A percentile compares a stretch with the other conserved stretches of the same genome.
Evolutionary conservation across 2,888 invertebrate species (phyloP).

Genomic region (Gryllus longicercus): DNA sequence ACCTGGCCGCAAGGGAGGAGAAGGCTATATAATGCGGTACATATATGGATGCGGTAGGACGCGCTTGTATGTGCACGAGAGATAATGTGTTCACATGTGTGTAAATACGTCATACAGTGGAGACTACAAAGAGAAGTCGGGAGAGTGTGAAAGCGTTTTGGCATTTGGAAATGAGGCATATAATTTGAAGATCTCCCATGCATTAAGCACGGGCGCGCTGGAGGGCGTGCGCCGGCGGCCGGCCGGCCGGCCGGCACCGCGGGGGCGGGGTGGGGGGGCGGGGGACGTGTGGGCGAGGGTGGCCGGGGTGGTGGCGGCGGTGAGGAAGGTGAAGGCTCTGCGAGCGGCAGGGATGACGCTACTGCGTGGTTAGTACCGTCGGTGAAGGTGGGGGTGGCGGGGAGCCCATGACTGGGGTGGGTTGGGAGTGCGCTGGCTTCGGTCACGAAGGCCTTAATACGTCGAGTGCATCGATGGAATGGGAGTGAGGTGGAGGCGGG

Average conservation of each 20-base stretch:
- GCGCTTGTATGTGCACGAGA: background rate
- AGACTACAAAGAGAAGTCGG: constrained; percentile 29
- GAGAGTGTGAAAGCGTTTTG: constrained; percentile 31
- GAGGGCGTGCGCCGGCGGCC: background rate
- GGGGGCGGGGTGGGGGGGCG: background rate
- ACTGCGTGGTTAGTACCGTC: no score
- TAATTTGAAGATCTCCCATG: constrained; percentile 23
- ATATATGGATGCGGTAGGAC: constrained; percentile 2
- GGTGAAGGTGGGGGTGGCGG: no score
- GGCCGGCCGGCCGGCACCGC: no score
- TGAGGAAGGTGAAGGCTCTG: no score
- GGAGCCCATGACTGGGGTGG: no score
- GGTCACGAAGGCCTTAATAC: no score
- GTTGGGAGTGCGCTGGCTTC: no score
- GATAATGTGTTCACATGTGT: constrained; percentile 11
- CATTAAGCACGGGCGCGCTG: constrained; percentile 2
- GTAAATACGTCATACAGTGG: constrained; percentile 21
- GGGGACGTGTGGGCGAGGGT: background rate
- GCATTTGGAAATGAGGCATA: constrained; percentile 30
- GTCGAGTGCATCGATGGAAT: no score
- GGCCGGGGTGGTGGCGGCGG: background rate
- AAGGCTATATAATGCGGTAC: constrained; percentile 11
- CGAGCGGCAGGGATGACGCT: no score
- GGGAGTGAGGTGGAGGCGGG: no score
- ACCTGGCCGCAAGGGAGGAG: constrained; percentile 3